Evolutionary conservation across 2,888 invertebrate genomes (phyloP).

Genomic region (Protodeltote pygarga): DNA sequence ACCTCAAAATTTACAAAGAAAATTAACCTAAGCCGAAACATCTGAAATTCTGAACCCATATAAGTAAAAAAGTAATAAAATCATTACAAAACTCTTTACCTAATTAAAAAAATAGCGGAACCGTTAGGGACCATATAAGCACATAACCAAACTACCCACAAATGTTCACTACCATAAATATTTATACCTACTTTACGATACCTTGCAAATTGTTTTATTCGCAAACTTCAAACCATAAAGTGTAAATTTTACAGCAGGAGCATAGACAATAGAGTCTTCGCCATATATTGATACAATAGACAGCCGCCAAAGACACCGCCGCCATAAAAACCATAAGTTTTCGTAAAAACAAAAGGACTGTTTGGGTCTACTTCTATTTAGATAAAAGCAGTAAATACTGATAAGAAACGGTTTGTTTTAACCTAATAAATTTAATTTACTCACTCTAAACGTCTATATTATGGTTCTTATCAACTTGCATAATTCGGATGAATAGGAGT

Average conservation of each 20-base stretch:
- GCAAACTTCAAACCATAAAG: constrained; percentile 46
- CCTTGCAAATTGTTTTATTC: constrained; percentile 49
- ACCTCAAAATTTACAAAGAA: not conserved
- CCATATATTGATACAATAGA: constrained; percentile 48
- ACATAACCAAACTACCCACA: constrained; percentile 20
- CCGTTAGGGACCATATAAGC: constrained; percentile 23
- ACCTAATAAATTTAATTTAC: constrained; percentile 24
- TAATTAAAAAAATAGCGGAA: not conserved
- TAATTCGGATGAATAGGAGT: not conserved
- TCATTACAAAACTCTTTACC: constrained; percentile 29
- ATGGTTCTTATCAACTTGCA: constrained; percentile 4
- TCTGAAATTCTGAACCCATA: not conserved
- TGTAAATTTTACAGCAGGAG: constrained; percentile 35
- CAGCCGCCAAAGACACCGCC: constrained; percentile 58
- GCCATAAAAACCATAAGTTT: constrained; percentile 44
- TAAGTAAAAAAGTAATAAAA: constrained; percentile 28
- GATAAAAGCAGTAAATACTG: constrained; percentile 34
- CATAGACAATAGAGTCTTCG: constrained; percentile 35
- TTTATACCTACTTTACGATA: constrained; percentile 36
- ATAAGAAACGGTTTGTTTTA: constrained; percentile 27
- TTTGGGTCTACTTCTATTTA: constrained; percentile 42
- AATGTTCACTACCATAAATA: constrained; percentile 31
- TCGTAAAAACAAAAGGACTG: constrained; percentile 43
- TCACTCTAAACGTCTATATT: not conserved
- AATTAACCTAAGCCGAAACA: not conserved